phyloP scores from a whole-genome alignment of 2,113 vertebrate genomes.

The Clupea harengus region DNA sequence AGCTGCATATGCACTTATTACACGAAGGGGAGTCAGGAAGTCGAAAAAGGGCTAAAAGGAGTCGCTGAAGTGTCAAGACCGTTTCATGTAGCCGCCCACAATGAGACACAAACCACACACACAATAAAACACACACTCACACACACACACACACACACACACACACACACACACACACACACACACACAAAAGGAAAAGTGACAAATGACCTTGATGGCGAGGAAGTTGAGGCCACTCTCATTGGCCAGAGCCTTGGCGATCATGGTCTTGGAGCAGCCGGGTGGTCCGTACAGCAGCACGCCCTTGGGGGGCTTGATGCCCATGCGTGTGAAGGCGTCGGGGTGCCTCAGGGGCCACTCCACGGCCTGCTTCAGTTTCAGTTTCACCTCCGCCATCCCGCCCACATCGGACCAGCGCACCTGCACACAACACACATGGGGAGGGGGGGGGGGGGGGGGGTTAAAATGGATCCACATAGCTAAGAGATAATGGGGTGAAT shows the following conservation, averaged over 20 bases:
- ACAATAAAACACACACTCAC: neutral
- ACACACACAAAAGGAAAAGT: neutral
- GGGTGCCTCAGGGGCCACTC: slow-evolving; percentile 95
- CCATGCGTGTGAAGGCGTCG: slow-evolving; percentile 86
- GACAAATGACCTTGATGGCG: slow-evolving; percentile 82
- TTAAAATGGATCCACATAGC: neutral
- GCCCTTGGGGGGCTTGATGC: slow-evolving; percentile 89
- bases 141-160: neutral
- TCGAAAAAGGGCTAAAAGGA: neutral
- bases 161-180: neutral
- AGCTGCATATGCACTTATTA: neutral
- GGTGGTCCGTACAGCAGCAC: slow-evolving; percentile 93
- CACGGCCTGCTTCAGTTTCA: slow-evolving; percentile 92
- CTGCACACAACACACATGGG: slow-evolving; percentile 58
- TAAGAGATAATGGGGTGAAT: neutral
- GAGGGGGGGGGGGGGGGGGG: slow-evolving; percentile 18
- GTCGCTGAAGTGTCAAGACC: neutral
- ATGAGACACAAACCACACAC: neutral
- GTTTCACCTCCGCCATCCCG: slow-evolving; percentile 90
- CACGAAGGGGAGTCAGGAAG: neutral
- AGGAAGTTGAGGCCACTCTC: slow-evolving; percentile 96
- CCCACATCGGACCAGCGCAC: slow-evolving; percentile 94
- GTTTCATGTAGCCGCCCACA: neutral
- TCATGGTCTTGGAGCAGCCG: slow-evolving; percentile 98
- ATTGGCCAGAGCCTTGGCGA: slow-evolving; percentile 92